Base-by-base conservation (phyloP, 2,113 vertebrate genomes). In the Bubo scandiacus region DNA sequence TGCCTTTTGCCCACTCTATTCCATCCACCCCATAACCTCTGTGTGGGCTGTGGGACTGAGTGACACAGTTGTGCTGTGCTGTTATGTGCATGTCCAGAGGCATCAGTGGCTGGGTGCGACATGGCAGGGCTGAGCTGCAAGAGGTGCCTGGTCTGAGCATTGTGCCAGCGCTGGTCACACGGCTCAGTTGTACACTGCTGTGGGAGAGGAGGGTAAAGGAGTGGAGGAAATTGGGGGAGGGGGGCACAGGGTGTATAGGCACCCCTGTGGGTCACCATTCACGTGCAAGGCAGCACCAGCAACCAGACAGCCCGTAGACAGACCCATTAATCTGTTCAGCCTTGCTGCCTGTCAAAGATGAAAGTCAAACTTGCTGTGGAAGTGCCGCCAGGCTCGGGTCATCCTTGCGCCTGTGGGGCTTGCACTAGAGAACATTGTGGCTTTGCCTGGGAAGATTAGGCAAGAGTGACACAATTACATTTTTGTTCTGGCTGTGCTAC, bases 401-500 rank as follows among this genome's bases (percentile, higher is more conserved):
- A 81, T 25, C 65, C 62, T 55, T 0, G 0, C 42, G 63, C 4
- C 0, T 2, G 2, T 2, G 2, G 52, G 22, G 5, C 61, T 87
- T 14, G 66, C 40, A 8, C 83, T 45, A 63, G 36, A 91, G 92
- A 77, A 88, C 65, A 62, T 30, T 94, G 66, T 5, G 18, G 3
- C 83, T 95, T 85, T 73, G 51, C 78, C 83, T 62, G 70, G 73
- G 27, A 75, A 85, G 83, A 89, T 88, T 59, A 95, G 49, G 58
- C 49, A 77, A 85, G 61, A 87, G 47, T 78, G 88, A 84, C 54
- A 86, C 81, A 72, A 75, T 84, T 70, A 4, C 16, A 9, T 22
- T 91, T 88, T 80, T 86, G 20, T 94, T 58, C 78, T 0, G 14
- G 12, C 40, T 19, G 7, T 79, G 61, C 63, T 58, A 6, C 30